Percentiles rank a stretch among this genome's conserved stretches.
phyloP scores from a whole-genome alignment of 2,797 vertebrate species.

The Rallus crepitans region DNA sequence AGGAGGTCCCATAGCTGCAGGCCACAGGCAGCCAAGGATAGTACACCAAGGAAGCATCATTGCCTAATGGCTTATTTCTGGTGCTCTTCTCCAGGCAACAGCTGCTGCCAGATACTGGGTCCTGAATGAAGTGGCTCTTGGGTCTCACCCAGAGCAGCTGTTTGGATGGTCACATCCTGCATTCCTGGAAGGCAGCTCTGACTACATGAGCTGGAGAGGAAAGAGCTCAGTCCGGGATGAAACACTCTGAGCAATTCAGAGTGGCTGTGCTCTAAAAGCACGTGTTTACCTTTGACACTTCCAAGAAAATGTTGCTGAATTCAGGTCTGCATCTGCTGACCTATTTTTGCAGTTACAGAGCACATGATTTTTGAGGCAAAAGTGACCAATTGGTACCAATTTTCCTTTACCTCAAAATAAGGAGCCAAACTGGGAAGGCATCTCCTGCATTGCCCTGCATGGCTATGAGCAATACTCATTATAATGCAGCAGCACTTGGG shows the following conservation, averaged over 20 bases:
- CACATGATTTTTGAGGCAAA: neutral
- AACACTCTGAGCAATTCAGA: neutral
- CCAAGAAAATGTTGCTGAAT: neutral
- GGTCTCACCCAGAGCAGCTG: conserved; percentile 6
- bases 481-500: neutral
- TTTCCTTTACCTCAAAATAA: conserved; percentile 4
- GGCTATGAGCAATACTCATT: neutral
- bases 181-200: neutral
- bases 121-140: neutral
- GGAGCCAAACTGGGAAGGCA: neutral
- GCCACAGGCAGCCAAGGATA: neutral
- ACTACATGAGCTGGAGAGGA: neutral
- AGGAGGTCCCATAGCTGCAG: neutral
- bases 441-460: neutral
- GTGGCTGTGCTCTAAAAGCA: neutral
- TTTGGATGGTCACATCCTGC: neutral
- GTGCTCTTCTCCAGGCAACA: neutral
- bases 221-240: neutral
- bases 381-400: neutral
- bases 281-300: neutral
- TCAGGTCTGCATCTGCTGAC: neutral
- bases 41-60: neutral
- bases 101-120: neutral
- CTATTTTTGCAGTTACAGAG: neutral
- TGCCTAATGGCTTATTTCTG: neutral